A percentile compares a stretch with the other conserved stretches of the same genome.
phyloP scores from a whole-genome alignment of 2,888 invertebrate species.

The Melanargia galathea region DNA sequence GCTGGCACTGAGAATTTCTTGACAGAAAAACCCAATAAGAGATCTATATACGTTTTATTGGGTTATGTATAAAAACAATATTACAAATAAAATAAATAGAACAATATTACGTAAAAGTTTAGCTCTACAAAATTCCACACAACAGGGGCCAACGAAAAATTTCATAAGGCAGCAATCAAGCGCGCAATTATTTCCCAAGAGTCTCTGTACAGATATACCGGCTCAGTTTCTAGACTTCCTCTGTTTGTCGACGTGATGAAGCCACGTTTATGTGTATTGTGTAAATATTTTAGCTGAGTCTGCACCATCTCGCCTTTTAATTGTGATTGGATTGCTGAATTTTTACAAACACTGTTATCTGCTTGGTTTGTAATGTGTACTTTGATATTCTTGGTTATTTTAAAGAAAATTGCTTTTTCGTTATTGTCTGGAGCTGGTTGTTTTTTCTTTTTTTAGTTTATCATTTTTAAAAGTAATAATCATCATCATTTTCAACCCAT shows the following conservation, averaged over 20 bases:
- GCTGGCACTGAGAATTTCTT: no score
- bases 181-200: constrained; percentile 76
- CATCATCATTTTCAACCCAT: no score
- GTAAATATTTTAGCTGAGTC: constrained; percentile 39
- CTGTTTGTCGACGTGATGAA: constrained; percentile 73
- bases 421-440: neutral
- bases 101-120: neutral
- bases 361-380: neutral
- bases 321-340: constrained; percentile 33
- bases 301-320: constrained; percentile 28
- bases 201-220: constrained; percentile 70
- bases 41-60: no score
- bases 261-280: constrained; percentile 39
- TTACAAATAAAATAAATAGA: neutral
- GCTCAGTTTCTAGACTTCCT: constrained; percentile 66
- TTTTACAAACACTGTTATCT: constrained; percentile 20
- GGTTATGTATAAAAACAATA: neutral
- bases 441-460: neutral
- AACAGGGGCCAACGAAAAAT: constrained; percentile 54
- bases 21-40: no score
- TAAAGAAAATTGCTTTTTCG: neutral
- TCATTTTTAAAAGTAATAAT: no score
- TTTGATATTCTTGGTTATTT: neutral
- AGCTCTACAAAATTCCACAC: constrained; percentile 25
- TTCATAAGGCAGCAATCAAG: constrained; percentile 68